Percentiles rank a stretch among this genome's conserved stretches.
Evolutionary conservation across 2,888 invertebrate genomes (phyloP).

Genomic region (Pharmacophagus antenor): DNA sequence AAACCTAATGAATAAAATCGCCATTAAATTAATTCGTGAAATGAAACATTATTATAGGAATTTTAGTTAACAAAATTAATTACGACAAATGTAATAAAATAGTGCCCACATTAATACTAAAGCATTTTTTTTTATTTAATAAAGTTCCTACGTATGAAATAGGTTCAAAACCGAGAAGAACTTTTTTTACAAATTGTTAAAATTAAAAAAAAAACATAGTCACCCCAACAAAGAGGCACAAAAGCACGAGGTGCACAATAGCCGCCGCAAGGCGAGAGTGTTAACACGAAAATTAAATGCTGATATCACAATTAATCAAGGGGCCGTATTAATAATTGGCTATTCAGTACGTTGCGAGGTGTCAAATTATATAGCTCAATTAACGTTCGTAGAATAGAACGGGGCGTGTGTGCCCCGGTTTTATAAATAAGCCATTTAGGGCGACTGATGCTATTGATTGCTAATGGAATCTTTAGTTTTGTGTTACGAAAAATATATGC

Average conservation of each 20-base stretch:
- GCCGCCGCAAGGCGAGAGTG: slow-evolving; percentile 66
- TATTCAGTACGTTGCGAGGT: slow-evolving; percentile 77
- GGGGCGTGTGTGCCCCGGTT: slow-evolving; percentile 56
- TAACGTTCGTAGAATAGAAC: slow-evolving; percentile 74
- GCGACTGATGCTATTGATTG: slow-evolving; percentile 36
- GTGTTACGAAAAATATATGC: background rate
- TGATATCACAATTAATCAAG: slow-evolving; percentile 82
- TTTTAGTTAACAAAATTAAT: too few species aligned
- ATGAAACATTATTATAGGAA: too few species aligned
- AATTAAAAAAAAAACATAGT: background rate
- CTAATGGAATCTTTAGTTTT: slow-evolving; percentile 4
- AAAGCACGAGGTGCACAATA: slow-evolving; percentile 71
- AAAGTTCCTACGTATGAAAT: too few species aligned
- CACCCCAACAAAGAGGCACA: slow-evolving; percentile 46
- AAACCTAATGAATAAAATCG: too few species aligned
- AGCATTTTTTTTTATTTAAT: too few species aligned
- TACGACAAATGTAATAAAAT: too few species aligned
- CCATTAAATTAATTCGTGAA: too few species aligned
- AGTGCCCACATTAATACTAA: too few species aligned
- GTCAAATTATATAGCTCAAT: slow-evolving; percentile 81
- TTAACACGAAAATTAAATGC: slow-evolving; percentile 81
- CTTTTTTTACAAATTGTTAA: too few species aligned
- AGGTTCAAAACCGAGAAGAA: too few species aligned
- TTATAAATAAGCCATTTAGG: slow-evolving; percentile 28
- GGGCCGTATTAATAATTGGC: slow-evolving; percentile 80